Conservation (phyloP, 2,113 vertebrate genomes). For the Vanacampus margaritifer region DNA sequence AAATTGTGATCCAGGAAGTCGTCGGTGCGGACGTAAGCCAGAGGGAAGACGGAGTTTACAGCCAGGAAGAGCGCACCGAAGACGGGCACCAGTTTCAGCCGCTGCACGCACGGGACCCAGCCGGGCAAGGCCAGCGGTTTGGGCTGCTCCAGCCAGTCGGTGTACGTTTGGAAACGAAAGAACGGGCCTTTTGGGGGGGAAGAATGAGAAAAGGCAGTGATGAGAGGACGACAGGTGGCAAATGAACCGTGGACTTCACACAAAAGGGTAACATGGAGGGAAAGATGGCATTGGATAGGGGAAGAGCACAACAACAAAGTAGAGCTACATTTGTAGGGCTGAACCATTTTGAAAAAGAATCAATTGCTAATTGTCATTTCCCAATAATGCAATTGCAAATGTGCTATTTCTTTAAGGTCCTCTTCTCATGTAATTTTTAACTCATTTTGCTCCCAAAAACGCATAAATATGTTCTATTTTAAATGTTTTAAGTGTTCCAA, state of each 20-base stretch:
- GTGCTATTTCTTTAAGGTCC: no score
- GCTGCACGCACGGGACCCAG: constrained; percentile 73
- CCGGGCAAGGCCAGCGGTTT: constrained; percentile 73
- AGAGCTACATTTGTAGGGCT: constrained; percentile 9
- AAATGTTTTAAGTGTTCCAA: no score
- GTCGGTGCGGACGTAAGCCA: constrained; percentile 77
- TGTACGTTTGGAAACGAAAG: constrained; percentile 83
- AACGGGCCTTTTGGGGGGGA: constrained; percentile 76
- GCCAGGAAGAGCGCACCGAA: constrained; percentile 78
- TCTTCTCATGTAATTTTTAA: no score
- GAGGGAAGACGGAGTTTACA: constrained; percentile 76
- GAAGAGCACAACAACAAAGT: constrained; percentile 17
- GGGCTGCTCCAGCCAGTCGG: constrained; percentile 83
- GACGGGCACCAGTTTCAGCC: constrained; percentile 76
- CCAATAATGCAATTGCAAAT: no score
- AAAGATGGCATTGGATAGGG: constrained; percentile 7
- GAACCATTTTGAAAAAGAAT: no score
- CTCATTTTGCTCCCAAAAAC: no score
- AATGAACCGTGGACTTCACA: constrained; percentile 10
- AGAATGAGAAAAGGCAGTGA: constrained; percentile 24
- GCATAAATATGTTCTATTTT: no score
- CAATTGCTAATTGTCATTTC: no score
- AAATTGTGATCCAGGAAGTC: constrained; percentile 77
- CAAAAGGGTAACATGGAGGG: background rate
- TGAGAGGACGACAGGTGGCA: constrained; percentile 23